Evolutionary conservation across 2,888 invertebrate species (phyloP).

Genomic region (Spilarctia lutea): DNA sequence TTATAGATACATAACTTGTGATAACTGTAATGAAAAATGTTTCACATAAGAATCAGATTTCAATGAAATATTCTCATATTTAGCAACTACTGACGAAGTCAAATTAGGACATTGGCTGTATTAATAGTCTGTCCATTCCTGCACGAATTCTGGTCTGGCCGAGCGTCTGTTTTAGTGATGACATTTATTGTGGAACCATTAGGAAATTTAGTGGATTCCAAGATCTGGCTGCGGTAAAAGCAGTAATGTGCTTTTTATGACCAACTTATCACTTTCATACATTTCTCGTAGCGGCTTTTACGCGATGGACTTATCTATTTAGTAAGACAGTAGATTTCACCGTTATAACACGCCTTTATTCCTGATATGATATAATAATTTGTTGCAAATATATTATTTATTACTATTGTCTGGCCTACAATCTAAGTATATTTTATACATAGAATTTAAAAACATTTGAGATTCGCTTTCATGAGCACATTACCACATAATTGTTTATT

Average conservation of each 20-base stretch:
- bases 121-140: conserved; percentile 57
- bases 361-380: conserved; percentile 6
- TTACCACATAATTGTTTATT: not conserved
- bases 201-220: conserved; percentile 72
- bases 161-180: conserved; percentile 44
- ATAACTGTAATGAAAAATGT: conserved; percentile 1
- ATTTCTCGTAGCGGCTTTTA: conserved; percentile 51
- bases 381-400: not conserved
- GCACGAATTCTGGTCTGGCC: conserved; percentile 42
- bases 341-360: not conserved
- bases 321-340: conserved; percentile 32
- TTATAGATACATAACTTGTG: not conserved
- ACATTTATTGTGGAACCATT: conserved; percentile 66
- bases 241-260: conserved; percentile 66
- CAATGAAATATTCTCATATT: conserved; percentile 16
- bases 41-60: conserved; percentile 21
- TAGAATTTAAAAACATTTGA: not conserved
- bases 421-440: not conserved
- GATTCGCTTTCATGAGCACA: not conserved
- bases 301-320: conserved; percentile 26
- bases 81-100: conserved; percentile 46
- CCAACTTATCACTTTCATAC: conserved; percentile 66
- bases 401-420: not conserved
- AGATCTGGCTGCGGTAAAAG: conserved; percentile 49
- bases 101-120: conserved; percentile 55